Evolutionary conservation across 2,113 vertebrate genomes (phyloP), one percentile per base, ranked within the genome.

Genomic region (Megalops atlanticus): DNA sequence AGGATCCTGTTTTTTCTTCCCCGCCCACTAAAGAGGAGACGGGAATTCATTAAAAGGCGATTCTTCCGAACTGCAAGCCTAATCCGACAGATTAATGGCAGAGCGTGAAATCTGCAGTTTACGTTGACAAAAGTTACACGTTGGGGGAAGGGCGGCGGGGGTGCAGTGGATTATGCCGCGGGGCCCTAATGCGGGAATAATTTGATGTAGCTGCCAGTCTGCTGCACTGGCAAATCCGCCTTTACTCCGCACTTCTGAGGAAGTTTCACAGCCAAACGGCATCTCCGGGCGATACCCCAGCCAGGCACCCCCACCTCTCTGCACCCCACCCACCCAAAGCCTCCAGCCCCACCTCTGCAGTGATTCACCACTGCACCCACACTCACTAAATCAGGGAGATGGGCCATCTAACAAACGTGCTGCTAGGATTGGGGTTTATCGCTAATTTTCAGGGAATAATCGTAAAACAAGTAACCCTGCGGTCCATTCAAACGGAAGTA

Each of bases 51-150:
- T 89, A 88, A 88, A 89, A 87, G 85, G 84, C 80, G 89, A 92
- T 87, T 89, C 89, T 82, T 87, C 92, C 88, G 89, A 92, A 91
- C 90, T 90, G 89, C 90, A 89, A 88, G 87, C 89, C 85, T 94
- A 94, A 94, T 94, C 93, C 90, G 91, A 94, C 93, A 95, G 93
- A 94, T 94, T 94, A 95, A 94, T 93, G 93, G 90, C 92, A 93
- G 90, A 89, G 93, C 93, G 93, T 94, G 92, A 93, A 94, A 94
- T 92, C 90, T 89, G 90, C 88, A 90, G 90, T 93, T 93, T 91
- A 88, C 91, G 79, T 93, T 85, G 85, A 94, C 93, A 95, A 95
- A 95, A 93, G 93, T 94, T 93, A 91, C 92, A 92, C 82, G 90
- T 90, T 91, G 89, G 91, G 88, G 93, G 92, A 94, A 92, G 92